phyloP scores from a whole-genome alignment of 1,140 invertebrate genomes.

The Orchestia grillus region DNA sequence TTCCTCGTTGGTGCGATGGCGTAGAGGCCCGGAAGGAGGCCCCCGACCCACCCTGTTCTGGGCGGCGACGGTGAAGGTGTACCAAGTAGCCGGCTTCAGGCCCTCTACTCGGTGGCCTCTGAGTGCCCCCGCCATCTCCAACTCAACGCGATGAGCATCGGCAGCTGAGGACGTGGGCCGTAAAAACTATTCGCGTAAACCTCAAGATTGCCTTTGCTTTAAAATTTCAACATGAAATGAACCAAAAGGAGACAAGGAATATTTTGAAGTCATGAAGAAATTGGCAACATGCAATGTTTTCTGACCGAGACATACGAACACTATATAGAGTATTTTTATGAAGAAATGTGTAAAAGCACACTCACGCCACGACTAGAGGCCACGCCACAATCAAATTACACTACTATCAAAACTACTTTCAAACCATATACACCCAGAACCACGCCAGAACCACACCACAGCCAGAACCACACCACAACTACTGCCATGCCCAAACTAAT shows the following conservation, averaged over 20 bases:
- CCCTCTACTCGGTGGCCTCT: slow-evolving; percentile 43
- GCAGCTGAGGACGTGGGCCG: not conserved
- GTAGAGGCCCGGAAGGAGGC: not conserved
- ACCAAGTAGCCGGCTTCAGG: slow-evolving; percentile 60
- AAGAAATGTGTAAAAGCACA: too few relatives aligned
- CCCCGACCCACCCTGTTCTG: slow-evolving; percentile 25
- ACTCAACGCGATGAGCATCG: slow-evolving; percentile 57
- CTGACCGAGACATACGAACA: too few relatives aligned
- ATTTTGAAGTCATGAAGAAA: not conserved
- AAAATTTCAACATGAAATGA: not conserved
- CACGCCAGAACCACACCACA: too few relatives aligned
- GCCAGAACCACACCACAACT: too few relatives aligned
- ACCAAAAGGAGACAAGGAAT: not conserved
- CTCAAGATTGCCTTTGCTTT: not conserved
- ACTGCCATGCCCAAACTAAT: too few relatives aligned
- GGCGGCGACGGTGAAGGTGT: slow-evolving; percentile 59
- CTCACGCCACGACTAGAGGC: too few relatives aligned
- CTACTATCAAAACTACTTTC: too few relatives aligned
- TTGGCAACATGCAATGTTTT: not conserved
- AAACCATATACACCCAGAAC: too few relatives aligned
- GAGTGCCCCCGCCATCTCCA: slow-evolving; percentile 59
- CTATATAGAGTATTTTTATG: too few relatives aligned
- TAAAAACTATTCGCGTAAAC: not conserved
- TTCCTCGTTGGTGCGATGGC: slow-evolving; percentile 42
- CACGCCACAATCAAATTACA: too few relatives aligned